These are phyloP conservation scores for Geophilus truncorum DNA, from an alignment of 2,888 invertebrate genomes.

Conservation along the genomic window DNA sequence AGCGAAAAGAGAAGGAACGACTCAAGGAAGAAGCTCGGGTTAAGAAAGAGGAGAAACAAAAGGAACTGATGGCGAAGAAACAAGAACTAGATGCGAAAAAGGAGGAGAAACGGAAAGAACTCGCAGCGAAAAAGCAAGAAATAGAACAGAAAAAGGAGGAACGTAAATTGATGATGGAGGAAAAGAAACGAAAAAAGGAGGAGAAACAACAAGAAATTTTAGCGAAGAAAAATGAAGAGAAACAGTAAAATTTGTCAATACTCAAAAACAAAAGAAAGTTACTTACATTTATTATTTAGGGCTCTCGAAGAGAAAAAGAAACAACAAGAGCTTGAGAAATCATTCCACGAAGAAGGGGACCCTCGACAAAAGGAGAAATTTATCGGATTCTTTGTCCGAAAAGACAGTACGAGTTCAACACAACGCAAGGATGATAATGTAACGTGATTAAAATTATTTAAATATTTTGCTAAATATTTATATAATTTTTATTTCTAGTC, in stretches of 20 bases:
- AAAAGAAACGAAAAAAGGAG: slow-evolving; percentile 45
- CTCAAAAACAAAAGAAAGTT: slow-evolving; percentile 11
- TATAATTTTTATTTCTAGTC: not conserved
- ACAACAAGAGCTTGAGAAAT: slow-evolving; percentile 44
- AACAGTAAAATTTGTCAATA: slow-evolving; percentile 28
- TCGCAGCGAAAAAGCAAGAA: slow-evolving; percentile 57
- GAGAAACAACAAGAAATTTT: slow-evolving; percentile 35
- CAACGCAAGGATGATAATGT: not conserved
- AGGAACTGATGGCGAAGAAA: not conserved
- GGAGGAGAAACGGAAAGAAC: slow-evolving; percentile 54
- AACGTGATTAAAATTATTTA: not conserved
- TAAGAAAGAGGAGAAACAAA: not conserved
- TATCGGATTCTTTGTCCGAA: slow-evolving; percentile 65
- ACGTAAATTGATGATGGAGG: slow-evolving; percentile 47
- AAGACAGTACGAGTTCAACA: slow-evolving; percentile 35
- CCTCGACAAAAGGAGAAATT: slow-evolving; percentile 76
- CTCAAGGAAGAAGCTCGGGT: not conserved
- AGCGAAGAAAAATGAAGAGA: slow-evolving; percentile 44
- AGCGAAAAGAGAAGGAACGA: not conserved
- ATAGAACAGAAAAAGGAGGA: slow-evolving; percentile 52
- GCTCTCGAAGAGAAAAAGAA: slow-evolving; percentile 44
- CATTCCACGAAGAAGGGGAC: slow-evolving; percentile 55
- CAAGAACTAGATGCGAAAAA: slow-evolving; percentile 23
- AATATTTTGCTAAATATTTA: not conserved
- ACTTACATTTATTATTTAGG: not conserved